A percentile compares a stretch with the other conserved stretches of the same genome.
Evolutionary conservation across 2,113 vertebrate species (phyloP).

Genomic region (Brachyhypopomus occidentalis): DNA sequence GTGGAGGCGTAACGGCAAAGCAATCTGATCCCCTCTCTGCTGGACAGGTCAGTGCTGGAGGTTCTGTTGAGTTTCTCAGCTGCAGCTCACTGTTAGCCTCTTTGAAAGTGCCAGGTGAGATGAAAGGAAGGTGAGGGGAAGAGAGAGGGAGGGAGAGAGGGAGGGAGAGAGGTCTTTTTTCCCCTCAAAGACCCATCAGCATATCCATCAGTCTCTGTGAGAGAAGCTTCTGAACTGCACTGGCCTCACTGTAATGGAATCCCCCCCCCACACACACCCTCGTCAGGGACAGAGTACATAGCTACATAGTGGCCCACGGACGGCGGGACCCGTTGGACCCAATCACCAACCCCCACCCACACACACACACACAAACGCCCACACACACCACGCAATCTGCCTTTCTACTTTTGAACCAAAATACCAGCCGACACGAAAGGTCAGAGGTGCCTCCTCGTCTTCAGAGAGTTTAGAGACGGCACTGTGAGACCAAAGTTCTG

Average conservation of each 20-base stretch:
- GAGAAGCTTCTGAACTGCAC: constrained; percentile 38
- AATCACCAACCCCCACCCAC: not conserved
- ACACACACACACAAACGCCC: not conserved
- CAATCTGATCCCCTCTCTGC: constrained; percentile 27
- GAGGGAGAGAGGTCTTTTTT: constrained; percentile 26
- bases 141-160: not conserved
- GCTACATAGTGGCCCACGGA: too few species aligned
- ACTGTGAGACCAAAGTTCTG: constrained; percentile 43
- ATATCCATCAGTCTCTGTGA: constrained; percentile 26
- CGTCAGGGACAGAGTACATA: too few species aligned
- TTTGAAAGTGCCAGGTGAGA: constrained; percentile 29
- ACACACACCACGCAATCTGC: constrained; percentile 29
- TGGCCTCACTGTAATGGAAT: constrained; percentile 24
- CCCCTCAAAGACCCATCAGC: constrained; percentile 25
- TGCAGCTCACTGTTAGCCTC: constrained; percentile 12
- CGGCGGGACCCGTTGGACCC: constrained; percentile 14
- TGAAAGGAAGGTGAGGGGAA: constrained; percentile 20
- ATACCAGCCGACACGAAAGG: constrained; percentile 52
- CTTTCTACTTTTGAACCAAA: constrained; percentile 52
- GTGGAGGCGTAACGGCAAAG: constrained; percentile 5
- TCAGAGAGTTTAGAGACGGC: constrained; percentile 23
- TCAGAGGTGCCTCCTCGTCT: constrained; percentile 42
- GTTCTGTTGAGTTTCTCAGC: constrained; percentile 34
- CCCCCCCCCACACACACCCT: not conserved
- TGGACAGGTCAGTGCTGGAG: constrained; percentile 45